Evolutionary conservation across 1,140 invertebrate genomes (phyloP).

Genomic region (Cheumatopsyche charites): DNA sequence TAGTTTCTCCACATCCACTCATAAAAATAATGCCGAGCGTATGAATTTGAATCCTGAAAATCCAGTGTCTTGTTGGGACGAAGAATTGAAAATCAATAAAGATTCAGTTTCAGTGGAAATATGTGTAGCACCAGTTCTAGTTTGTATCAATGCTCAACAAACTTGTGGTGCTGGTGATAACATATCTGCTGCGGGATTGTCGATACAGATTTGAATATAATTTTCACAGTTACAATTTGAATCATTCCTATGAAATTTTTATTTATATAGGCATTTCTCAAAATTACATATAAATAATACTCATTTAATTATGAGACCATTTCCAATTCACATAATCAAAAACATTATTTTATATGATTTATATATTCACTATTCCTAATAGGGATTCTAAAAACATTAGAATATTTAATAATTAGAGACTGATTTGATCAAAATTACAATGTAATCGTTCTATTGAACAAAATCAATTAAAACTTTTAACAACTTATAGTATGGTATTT

Average conservation of each 20-base stretch:
- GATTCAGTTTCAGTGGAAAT: slow-evolving; percentile 65
- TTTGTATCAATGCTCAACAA: slow-evolving; percentile 81
- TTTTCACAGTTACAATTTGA: neutral
- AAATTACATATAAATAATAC: neutral
- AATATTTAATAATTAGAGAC: no score
- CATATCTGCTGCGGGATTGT: slow-evolving; percentile 83
- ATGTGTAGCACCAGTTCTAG: slow-evolving; percentile 84
- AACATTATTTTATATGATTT: no score
- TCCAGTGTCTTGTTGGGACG: slow-evolving; percentile 86
- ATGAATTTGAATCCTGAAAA: slow-evolving; percentile 70
- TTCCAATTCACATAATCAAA: neutral
- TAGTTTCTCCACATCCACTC: slow-evolving; percentile 77
- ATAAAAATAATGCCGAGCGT: slow-evolving; percentile 60
- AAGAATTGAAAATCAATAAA: slow-evolving; percentile 60
- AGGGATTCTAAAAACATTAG: no score
- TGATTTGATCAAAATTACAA: no score
- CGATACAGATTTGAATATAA: slow-evolving; percentile 69
- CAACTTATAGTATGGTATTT: no score
- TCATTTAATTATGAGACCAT: neutral
- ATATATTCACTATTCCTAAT: no score
- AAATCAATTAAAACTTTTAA: no score
- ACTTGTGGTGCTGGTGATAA: slow-evolving; percentile 90
- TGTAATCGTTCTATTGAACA: no score
- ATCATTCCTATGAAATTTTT: no score
- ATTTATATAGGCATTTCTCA: no score